phyloP scores from a whole-genome alignment of 2,797 vertebrate genomes.

The Vireo griseus region DNA sequence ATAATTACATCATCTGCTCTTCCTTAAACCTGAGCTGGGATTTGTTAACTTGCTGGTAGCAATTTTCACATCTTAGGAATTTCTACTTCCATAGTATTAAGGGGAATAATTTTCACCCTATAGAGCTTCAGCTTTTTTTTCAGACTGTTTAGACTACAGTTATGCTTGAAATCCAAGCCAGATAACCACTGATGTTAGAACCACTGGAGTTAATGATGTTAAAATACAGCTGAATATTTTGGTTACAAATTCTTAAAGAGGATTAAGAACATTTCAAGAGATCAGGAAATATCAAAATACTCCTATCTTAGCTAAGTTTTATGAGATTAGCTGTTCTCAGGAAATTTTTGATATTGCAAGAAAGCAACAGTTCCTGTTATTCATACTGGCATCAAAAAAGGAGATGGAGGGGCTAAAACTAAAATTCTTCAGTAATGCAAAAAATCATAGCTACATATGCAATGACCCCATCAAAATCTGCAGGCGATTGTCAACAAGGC shows the following conservation, averaged over 20 bases:
- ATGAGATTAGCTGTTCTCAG: neutral
- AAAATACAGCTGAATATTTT: neutral
- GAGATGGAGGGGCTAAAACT: fast-evolving
- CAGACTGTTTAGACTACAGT: neutral
- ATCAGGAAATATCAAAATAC: neutral
- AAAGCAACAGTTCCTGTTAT: neutral
- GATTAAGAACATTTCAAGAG: neutral
- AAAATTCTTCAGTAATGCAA: neutral
- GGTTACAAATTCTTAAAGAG: neutral
- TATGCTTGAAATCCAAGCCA: neutral
- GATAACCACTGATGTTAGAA: neutral
- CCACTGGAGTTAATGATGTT: neutral
- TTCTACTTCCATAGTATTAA: neutral
- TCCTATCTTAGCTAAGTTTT: neutral
- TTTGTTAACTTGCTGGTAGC: neutral
- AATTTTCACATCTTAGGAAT: neutral
- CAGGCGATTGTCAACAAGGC: neutral
- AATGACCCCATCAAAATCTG: neutral
- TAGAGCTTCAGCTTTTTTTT: neutral
- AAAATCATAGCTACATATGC: neutral
- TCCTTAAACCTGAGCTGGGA: neutral
- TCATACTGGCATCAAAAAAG: neutral
- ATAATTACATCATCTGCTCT: neutral
- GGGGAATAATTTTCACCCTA: neutral
- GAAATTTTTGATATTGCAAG: neutral